Base-by-base conservation (phyloP, 1,140 invertebrate genomes). In the Eurosta solidaginis region DNA sequence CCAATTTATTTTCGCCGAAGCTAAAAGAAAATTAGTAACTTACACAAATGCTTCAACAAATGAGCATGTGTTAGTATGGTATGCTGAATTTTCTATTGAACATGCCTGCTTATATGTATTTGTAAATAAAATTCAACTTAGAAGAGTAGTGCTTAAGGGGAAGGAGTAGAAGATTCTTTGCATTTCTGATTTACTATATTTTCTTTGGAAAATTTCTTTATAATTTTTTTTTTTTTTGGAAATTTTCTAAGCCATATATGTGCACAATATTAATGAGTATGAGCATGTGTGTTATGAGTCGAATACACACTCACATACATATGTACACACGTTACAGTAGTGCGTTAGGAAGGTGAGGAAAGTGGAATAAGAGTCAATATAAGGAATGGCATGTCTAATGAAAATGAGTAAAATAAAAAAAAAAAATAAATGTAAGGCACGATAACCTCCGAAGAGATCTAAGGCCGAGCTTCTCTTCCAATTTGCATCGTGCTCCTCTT, bases 11-110 rank as follows among this genome's bases (percentile, higher is more conserved):
- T 45, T 42, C 29, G 9, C 52, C 63, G 54, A 77, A 50, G 52
- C 63, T 77, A 77, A 77, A 77, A 77, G 76, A 59, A 77, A 77
- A 77, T 77, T 77, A 77, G 52, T 63, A 68, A 33, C 49, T 52
- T 76, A 20, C 33, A 33, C 49, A 54, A 20, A 25, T 36, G 17
- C 36, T 33, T 68, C 20, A 27, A 22, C 42, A 74, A 12, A 74
- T 74, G 73, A 36, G 7, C 42, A 50, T 52, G 27, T 20, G 4
- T 0, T 2, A 17, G 27, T 59, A 27, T 12, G 1, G 5, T 47
- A 47, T 9, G 45, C 45, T 17, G 7, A 47, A 47, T 14, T n/a
- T n/a, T n/a, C n/a, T n/a, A n/a, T n/a, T n/a, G n/a, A n/a, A 36
- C 1, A 54, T 54, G 25, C 20, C 5, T 1, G n/a, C 25, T 22